Evolutionary conservation across 2,797 vertebrate species (phyloP), one percentile per base, ranked within the genome.

Genomic region (Halcyon leucocephala): DNA sequence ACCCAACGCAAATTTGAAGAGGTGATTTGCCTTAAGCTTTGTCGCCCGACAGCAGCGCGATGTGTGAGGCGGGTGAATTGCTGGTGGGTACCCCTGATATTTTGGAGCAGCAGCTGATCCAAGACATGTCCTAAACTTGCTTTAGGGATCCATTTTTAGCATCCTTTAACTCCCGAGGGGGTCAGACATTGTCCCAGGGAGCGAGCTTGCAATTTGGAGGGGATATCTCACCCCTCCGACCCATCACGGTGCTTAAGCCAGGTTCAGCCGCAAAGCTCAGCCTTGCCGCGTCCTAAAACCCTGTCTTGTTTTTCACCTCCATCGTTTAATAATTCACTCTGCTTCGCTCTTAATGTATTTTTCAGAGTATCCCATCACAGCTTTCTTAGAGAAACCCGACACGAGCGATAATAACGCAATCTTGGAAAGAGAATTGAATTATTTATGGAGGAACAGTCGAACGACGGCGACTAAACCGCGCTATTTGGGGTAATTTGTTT

Each of bases 11-110:
- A 12, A 33, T 51, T 28, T 44, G 9, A 21, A 7, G 0, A 57
- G 13, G 15, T 1, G 29, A 14, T 46, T 46, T 28, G 11, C 1
- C 1, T 31, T 7, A 3, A 5, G 5, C 37, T 5, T n/a, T 8
- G 1, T 6, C 1, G 0, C 10, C 35, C 2, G 2, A 5, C 5
- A 0, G 8, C 28, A 20, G 28, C 0, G 6, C 0, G 0, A 33
- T 8, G 16, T 19, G 49, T 0, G 1, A 46, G 49, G 10, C 2
- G 4, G 58, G 7, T 1, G 22, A 28, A 29, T 31, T 66, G 17
- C 26, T 55, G 61, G 10, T 33, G 74, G 65, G 25, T 8, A 25
- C 42, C 33, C 5, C 48, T 11, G 20, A 1, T 1, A 0, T 21
- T 72, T 33, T 70, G 78, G 48, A 62, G 66, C 42, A 58, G 21